phyloP scores from a whole-genome alignment of 2,113 vertebrate genomes.

The Choloepus hoffmanni region DNA sequence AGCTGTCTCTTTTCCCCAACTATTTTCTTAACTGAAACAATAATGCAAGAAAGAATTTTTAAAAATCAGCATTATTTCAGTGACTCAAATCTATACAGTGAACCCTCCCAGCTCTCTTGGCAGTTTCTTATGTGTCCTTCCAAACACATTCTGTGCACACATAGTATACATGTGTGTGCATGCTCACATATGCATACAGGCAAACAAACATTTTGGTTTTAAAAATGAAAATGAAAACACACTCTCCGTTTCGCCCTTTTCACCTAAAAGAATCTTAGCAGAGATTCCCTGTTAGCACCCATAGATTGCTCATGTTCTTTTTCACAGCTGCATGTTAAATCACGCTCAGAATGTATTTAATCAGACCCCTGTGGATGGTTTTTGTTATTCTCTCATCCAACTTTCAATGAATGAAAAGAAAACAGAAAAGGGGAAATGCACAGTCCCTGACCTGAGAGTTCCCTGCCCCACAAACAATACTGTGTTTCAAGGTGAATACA shows the following conservation, averaged over 20 bases:
- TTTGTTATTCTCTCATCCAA: neutral
- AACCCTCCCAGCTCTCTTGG: neutral
- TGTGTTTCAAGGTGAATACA: neutral
- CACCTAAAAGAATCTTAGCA: neutral
- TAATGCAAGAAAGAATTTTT: neutral
- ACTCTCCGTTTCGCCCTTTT: neutral
- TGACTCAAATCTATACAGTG: neutral
- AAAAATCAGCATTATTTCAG: neutral
- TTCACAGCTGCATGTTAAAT: neutral
- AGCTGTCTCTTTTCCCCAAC: neutral
- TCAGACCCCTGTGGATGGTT: neutral
- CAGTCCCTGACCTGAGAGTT: too few species aligned
- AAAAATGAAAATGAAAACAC: neutral
- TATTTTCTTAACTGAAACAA: neutral
- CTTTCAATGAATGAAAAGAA: neutral
- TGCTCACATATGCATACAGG: too few species aligned
- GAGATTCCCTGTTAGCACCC: too few species aligned
- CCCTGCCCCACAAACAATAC: neutral
- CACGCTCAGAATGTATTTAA: too few species aligned
- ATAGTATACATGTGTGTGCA: too few species aligned
- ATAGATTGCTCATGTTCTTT: too few species aligned
- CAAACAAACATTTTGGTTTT: too few species aligned
- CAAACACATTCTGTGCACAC: accelerated
- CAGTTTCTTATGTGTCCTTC: neutral
- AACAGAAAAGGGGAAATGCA: neutral